A percentile compares a stretch with the other conserved stretches of the same genome.
Conservation (phyloP, 2,888 invertebrate genomes). For the Catocala sponsa region DNA sequence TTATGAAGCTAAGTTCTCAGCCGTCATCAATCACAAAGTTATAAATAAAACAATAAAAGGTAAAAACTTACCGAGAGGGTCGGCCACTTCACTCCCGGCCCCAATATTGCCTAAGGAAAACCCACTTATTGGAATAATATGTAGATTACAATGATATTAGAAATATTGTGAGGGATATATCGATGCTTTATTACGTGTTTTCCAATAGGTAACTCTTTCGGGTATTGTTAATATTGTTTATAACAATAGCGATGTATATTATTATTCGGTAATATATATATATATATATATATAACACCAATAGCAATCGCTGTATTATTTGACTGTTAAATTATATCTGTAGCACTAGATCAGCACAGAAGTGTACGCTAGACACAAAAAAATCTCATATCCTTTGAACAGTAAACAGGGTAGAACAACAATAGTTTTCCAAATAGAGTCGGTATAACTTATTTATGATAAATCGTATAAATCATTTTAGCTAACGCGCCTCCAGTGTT, state of each 20-base stretch:
- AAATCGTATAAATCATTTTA: conserved; percentile 87
- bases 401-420: conserved; percentile 55
- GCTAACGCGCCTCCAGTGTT: conserved; percentile 74
- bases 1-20: conserved; percentile 83
- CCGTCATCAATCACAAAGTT: conserved; percentile 88
- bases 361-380: background rate
- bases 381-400: conserved; percentile 60
- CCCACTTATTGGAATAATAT: conserved; percentile 88
- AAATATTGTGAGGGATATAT: conserved; percentile 73
- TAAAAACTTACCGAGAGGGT: conserved; percentile 84
- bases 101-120: conserved; percentile 80
- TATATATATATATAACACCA: too few species aligned
- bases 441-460: conserved; percentile 86
- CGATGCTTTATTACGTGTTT: conserved; percentile 71
- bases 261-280: too few species aligned
- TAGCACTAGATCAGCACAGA: background rate
- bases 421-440: conserved; percentile 79
- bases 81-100: conserved; percentile 72
- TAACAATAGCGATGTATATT: background rate
- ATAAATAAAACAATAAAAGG: conserved; percentile 89
- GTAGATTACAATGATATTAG: conserved; percentile 85
- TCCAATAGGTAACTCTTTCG: conserved; percentile 66
- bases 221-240: conserved; percentile 34
- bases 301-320: too few species aligned
- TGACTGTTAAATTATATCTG: too few species aligned